Percentiles rank a stretch among this genome's conserved stretches.
Conservation (phyloP, 2,797 vertebrate genomes). For the Knipowitschia caucasica region DNA sequence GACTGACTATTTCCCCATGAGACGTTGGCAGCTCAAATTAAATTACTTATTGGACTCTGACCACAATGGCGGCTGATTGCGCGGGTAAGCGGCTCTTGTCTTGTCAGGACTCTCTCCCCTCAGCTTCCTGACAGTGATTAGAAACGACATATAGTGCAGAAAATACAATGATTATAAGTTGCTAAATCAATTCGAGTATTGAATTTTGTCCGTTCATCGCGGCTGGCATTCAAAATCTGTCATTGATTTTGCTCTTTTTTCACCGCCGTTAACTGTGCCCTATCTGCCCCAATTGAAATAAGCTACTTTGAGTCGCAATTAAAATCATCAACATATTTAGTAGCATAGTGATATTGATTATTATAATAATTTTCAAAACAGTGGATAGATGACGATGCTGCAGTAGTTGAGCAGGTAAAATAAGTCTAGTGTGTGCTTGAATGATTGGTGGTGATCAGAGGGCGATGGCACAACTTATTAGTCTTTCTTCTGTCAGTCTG, state of each 20-base stretch:
- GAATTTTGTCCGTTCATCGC: constrained; percentile 55
- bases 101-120: constrained; percentile 14
- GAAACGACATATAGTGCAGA: constrained; percentile 45
- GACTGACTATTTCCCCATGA: not conserved
- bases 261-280: constrained; percentile 41
- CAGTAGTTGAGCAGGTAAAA: no score
- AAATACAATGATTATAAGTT: constrained; percentile 64
- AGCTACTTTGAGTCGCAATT: constrained; percentile 34
- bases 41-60: constrained; percentile 36
- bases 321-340: constrained; percentile 36
- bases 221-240: constrained; percentile 52
- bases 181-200: constrained; percentile 57
- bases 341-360: no score
- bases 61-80: constrained; percentile 13
- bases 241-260: constrained; percentile 59
- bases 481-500: no score
- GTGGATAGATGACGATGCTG: no score
- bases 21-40: not conserved
- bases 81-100: constrained; percentile 16
- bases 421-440: no score
- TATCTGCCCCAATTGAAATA: constrained; percentile 7
- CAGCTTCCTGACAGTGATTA: constrained; percentile 45
- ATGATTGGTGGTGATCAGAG: no score
- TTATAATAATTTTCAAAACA: no score
- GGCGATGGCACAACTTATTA: no score